Conservation (phyloP, 2,888 invertebrate genomes). For the Tolmerus cingulatus region DNA sequence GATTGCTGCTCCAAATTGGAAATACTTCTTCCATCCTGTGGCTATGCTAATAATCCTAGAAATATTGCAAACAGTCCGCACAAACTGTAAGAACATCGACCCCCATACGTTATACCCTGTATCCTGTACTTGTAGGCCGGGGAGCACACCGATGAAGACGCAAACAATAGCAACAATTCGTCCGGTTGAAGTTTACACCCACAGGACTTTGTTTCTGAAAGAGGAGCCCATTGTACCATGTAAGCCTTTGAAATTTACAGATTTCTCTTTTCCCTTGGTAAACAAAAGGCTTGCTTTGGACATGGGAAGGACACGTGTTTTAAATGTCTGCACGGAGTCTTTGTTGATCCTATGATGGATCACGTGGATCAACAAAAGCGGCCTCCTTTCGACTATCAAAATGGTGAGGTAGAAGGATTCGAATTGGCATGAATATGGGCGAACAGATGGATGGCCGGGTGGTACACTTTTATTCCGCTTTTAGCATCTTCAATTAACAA, state of each 20-base stretch:
- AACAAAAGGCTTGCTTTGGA: conserved; percentile 10
- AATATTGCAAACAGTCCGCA: background rate
- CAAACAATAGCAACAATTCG: background rate
- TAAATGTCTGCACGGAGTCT: conserved; percentile 14
- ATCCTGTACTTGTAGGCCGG: background rate
- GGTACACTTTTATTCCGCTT: background rate
- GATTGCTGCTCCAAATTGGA: background rate
- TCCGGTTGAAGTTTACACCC: background rate
- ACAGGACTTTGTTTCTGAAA: conserved; percentile 7
- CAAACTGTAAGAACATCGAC: background rate
- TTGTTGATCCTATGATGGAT: conserved; percentile 9
- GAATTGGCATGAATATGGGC: background rate
- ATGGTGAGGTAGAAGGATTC: background rate
- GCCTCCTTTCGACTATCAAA: background rate
- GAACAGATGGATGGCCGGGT: background rate
- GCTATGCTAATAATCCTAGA: background rate
- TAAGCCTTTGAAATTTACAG: conserved; percentile 24
- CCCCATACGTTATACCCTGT: background rate
- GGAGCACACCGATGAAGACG: background rate
- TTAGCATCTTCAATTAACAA: background rate
- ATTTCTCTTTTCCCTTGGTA: conserved; percentile 4
- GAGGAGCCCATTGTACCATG: conserved; percentile 2
- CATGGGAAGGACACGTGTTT: conserved; percentile 20
- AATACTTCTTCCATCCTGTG: background rate
- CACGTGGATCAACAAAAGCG: conserved; percentile 15